A percentile compares a stretch with the other conserved stretches of the same genome.
phyloP scores from a whole-genome alignment of 2,113 vertebrate species.

The Fregetta grallaria region DNA sequence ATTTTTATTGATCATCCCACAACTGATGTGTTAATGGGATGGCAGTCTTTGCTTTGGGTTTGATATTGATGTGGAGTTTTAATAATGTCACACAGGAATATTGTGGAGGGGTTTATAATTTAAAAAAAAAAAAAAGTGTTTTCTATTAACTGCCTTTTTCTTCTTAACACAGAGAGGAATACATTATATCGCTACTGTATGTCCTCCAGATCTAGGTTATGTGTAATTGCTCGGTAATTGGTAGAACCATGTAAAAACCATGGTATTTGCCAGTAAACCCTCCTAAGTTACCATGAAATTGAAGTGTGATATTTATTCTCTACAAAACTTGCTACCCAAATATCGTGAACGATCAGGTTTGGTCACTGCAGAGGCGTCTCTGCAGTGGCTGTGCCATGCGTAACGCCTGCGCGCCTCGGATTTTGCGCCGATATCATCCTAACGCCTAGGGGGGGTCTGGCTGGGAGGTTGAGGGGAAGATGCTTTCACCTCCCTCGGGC shows the following conservation, averaged over 20 bases:
- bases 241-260: constrained; percentile 61
- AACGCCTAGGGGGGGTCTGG: fast-evolving
- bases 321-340: not conserved
- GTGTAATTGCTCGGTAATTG: constrained; percentile 65
- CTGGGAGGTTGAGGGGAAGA: not conserved
- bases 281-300: constrained; percentile 63
- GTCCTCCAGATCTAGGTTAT: constrained; percentile 57
- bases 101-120: not conserved
- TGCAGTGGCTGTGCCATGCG: fast-evolving
- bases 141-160: constrained; percentile 4
- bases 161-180: not conserved
- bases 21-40: constrained; percentile 30
- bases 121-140: not conserved
- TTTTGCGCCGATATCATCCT: fast-evolving
- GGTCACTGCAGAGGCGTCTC: not conserved
- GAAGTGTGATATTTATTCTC: constrained; percentile 59
- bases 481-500: not conserved
- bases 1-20: constrained; percentile 27
- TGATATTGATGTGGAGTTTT: not conserved
- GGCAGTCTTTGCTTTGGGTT: not conserved
- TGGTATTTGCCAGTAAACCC: constrained; percentile 57
- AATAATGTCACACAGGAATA: constrained; percentile 26
- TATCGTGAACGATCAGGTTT: fast-evolving
- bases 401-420: fast-evolving
- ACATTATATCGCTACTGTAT: not conserved